Conservation (phyloP, 2,797 vertebrate species). For the Parauchenoglanis punctatus region DNA sequence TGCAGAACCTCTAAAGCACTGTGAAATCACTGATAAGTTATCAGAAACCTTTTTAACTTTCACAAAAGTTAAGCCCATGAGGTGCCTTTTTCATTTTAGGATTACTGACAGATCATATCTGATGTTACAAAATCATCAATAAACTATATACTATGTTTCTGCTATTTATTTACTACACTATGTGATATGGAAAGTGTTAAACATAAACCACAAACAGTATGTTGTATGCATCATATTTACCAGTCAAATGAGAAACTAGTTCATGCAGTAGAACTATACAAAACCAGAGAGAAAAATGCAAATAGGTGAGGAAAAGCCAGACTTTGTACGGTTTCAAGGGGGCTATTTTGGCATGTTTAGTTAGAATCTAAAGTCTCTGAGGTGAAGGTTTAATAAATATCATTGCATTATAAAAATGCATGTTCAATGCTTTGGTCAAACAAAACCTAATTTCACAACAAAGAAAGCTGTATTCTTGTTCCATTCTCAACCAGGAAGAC, state of each 20-base stretch:
- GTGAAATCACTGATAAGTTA: too few relatives aligned
- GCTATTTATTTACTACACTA: background rate
- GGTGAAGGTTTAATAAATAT: background rate
- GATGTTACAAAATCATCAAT: background rate
- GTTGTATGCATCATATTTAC: constrained; percentile 67
- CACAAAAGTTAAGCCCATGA: background rate
- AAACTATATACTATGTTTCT: background rate
- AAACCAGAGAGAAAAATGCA: constrained; percentile 67
- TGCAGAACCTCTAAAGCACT: too few relatives aligned
- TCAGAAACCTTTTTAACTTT: background rate
- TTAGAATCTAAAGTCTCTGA: background rate
- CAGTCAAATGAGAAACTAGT: constrained; percentile 69
- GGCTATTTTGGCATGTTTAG: background rate
- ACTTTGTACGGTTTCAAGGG: background rate
- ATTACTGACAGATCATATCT: background rate
- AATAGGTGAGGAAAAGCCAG: constrained; percentile 56
- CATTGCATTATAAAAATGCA: background rate
- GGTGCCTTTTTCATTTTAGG: background rate
- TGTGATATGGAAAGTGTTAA: background rate
- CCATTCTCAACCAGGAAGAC: background rate
- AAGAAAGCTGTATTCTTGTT: too few relatives aligned
- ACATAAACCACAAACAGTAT: constrained; percentile 32
- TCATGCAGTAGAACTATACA: constrained; percentile 55
- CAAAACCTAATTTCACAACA: background rate
- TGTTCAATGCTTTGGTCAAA: background rate